These are phyloP conservation scores for Alligator mississippiensis DNA, from an alignment of 2,113 vertebrate species.

Conservation along the genomic window DNA sequence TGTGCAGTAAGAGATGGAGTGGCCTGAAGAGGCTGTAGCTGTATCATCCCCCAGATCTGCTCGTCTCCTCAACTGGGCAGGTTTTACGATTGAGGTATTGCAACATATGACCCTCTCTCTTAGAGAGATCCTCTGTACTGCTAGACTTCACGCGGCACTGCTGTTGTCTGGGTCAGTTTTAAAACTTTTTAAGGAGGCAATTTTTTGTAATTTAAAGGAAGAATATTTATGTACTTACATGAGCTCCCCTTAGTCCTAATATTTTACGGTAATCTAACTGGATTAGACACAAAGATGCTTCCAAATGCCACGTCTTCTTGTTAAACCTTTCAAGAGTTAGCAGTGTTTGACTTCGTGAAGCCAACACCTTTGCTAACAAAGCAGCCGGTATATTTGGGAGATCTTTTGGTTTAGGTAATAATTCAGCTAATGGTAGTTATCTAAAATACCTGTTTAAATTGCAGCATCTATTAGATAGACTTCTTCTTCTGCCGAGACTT, in stretches of 20 bases:
- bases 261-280: constrained; percentile 71
- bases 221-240: constrained; percentile 69
- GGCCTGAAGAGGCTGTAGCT: constrained; percentile 27
- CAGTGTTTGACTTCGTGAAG: constrained; percentile 57
- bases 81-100: constrained; percentile 40
- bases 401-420: constrained; percentile 63
- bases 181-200: constrained; percentile 71
- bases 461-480: constrained; percentile 66
- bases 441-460: constrained; percentile 65
- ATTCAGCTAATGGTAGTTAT: constrained; percentile 66
- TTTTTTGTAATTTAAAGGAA: constrained; percentile 72
- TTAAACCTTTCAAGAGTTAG: constrained; percentile 64
- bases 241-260: constrained; percentile 58
- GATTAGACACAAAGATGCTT: constrained; percentile 68
- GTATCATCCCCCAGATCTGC: constrained; percentile 47
- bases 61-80: constrained; percentile 33
- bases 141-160: constrained; percentile 40
- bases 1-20: constrained; percentile 29
- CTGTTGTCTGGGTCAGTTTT: constrained; percentile 69
- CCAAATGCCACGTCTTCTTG: constrained; percentile 62
- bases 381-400: constrained; percentile 59
- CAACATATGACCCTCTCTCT: constrained; percentile 39
- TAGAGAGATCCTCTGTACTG: constrained; percentile 53
- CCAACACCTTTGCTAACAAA: constrained; percentile 63
- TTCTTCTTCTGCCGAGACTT: constrained; percentile 66